Evolutionary conservation across 2,113 vertebrate genomes (phyloP).

Genomic region (Brevimyrus niger): DNA sequence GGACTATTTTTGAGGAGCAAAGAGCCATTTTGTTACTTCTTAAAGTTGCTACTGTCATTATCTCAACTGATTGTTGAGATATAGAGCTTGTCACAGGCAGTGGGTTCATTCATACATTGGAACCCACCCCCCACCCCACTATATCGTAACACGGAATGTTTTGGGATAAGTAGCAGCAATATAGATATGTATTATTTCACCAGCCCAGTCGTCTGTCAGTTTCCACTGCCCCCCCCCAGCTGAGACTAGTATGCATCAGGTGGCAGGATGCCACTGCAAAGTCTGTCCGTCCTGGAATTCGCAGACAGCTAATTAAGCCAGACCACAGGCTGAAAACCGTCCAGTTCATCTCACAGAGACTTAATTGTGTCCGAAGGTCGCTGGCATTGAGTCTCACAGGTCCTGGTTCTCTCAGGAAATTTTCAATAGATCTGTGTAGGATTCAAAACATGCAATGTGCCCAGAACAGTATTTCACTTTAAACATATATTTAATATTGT

Average conservation of each 20-base stretch:
- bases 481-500: not conserved
- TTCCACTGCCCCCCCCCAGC: slow-evolving; percentile 43
- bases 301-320: slow-evolving; percentile 34
- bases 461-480: not conserved
- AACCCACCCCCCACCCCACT: not conserved
- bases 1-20: not conserved
- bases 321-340: slow-evolving; percentile 29
- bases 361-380: slow-evolving; percentile 24
- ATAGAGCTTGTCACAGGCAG: not conserved
- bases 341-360: slow-evolving; percentile 30
- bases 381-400: slow-evolving; percentile 16
- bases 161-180: not conserved
- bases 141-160: not conserved
- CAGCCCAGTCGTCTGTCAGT: slow-evolving; percentile 46
- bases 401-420: not conserved
- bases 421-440: not conserved
- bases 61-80: not conserved
- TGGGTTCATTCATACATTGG: not conserved
- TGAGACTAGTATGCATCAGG: slow-evolving; percentile 40
- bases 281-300: slow-evolving; percentile 23
- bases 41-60: not conserved
- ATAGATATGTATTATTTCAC: slow-evolving; percentile 9
- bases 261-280: slow-evolving; percentile 30
- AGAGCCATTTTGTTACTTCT: not conserved
- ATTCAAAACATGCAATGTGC: not conserved